phyloP scores from a whole-genome alignment of 2,888 invertebrate species.

The Caenorhabditis drosophilae region DNA sequence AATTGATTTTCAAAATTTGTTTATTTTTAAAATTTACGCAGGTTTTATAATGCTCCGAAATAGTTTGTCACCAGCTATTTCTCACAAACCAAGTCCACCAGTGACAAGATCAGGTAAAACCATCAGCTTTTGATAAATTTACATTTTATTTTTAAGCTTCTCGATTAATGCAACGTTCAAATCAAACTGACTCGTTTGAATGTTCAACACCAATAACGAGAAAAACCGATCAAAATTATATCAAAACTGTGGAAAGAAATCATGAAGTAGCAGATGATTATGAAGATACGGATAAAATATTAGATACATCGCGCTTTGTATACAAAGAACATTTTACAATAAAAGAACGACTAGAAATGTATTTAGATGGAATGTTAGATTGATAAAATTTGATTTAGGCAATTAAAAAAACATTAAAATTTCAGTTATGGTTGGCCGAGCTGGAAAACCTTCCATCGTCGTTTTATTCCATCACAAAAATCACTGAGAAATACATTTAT shows the following conservation, averaged over 20 bases:
- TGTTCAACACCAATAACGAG: constrained; percentile 12
- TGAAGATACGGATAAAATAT: neutral
- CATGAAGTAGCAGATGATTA: constrained; percentile 20
- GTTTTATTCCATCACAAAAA: constrained; percentile 4
- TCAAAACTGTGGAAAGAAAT: constrained; percentile 11
- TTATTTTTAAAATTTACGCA: neutral
- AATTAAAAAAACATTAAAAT: no score
- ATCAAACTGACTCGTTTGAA: neutral
- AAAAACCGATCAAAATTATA: constrained; percentile 7
- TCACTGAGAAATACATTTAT: constrained; percentile 3
- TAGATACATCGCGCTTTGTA: constrained; percentile 17
- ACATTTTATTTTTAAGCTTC: neutral
- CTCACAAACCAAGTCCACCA: constrained; percentile 17
- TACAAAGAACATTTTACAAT: constrained; percentile 21
- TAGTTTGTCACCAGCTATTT: constrained; percentile 11
- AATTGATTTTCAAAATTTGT: neutral
- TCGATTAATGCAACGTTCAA: neutral
- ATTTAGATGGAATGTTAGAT: constrained; percentile 10
- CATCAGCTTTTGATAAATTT: no score
- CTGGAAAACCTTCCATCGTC: constrained; percentile 10
- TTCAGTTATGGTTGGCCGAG: no score
- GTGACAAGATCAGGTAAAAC: constrained; percentile 22
- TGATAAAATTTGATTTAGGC: neutral
- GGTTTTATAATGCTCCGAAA: constrained; percentile 14
- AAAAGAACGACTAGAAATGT: constrained; percentile 13